These are phyloP conservation scores for Lepidocolaptes lacrymiger DNA, from an alignment of 2,797 vertebrate genomes.

Conservation along the genomic window DNA sequence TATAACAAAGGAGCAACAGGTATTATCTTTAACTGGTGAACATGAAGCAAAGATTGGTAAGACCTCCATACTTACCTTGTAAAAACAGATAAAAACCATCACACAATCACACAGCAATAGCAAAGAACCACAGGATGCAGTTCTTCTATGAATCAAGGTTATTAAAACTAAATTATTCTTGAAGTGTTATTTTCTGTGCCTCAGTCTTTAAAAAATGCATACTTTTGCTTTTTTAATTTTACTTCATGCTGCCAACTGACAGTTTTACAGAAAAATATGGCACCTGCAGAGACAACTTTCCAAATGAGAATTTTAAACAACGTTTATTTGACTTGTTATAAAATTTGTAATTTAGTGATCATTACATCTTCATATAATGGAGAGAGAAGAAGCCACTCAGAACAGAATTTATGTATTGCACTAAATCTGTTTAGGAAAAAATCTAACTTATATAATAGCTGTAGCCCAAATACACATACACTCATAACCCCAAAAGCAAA, in stretches of 20 bases:
- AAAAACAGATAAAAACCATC: rapidly evolving
- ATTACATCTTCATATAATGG: not conserved
- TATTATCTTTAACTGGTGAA: not conserved
- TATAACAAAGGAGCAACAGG: not conserved
- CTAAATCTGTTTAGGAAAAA: not conserved
- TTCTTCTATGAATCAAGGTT: not conserved
- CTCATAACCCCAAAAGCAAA: not conserved
- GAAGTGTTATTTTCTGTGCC: not conserved
- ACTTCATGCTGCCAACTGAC: not conserved
- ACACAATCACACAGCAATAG: not conserved
- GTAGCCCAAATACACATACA: not conserved
- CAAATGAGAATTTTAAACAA: not conserved
- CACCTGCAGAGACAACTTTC: not conserved
- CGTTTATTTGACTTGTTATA: not conserved
- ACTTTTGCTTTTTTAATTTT: not conserved
- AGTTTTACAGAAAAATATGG: not conserved
- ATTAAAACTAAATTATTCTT: not conserved
- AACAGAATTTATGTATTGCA: not conserved
- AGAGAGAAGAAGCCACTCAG: constrained; percentile 1
- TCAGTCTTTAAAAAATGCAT: not conserved
- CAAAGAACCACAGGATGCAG: not conserved
- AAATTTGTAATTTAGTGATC: constrained; percentile 8
- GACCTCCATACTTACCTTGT: not conserved
- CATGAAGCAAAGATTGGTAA: not conserved
- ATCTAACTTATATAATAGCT: not conserved